Percentiles rank a stretch among this genome's conserved stretches.
Conservation (phyloP, 2,797 vertebrate genomes). For the Anas georgica region DNA sequence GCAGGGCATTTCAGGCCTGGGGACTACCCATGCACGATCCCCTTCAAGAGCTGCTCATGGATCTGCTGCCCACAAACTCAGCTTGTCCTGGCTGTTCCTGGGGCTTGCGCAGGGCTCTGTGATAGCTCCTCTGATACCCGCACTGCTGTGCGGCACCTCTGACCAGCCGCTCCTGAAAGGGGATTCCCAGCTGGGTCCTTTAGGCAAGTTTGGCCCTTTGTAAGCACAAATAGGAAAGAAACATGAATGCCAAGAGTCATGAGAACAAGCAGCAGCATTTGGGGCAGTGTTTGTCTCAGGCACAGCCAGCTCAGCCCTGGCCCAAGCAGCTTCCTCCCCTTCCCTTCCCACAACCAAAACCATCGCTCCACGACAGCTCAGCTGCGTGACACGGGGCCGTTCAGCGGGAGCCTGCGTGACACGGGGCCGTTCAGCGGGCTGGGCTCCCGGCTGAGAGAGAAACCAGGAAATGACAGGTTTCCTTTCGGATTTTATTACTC, state of each 20-base stretch:
- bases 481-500: background rate
- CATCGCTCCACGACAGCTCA: background rate
- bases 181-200: background rate
- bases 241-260: background rate
- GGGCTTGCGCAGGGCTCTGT: background rate
- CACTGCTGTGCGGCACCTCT: background rate
- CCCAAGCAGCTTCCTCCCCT: background rate
- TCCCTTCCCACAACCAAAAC: background rate
- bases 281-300: background rate
- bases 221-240: background rate
- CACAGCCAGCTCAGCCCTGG: background rate
- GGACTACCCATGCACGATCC: background rate
- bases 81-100: background rate
- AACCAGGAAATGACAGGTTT: background rate
- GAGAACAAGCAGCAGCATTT: background rate
- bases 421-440: background rate
- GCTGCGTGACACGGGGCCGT: background rate
- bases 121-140: accelerated
- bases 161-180: background rate
- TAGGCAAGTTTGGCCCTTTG: background rate
- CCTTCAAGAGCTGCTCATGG: background rate
- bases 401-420: background rate
- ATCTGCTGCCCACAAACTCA: background rate
- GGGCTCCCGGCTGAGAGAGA: background rate
- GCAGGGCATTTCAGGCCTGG: background rate